Conservation (phyloP, 2,797 vertebrate genomes). For the Poecilia picta region DNA sequence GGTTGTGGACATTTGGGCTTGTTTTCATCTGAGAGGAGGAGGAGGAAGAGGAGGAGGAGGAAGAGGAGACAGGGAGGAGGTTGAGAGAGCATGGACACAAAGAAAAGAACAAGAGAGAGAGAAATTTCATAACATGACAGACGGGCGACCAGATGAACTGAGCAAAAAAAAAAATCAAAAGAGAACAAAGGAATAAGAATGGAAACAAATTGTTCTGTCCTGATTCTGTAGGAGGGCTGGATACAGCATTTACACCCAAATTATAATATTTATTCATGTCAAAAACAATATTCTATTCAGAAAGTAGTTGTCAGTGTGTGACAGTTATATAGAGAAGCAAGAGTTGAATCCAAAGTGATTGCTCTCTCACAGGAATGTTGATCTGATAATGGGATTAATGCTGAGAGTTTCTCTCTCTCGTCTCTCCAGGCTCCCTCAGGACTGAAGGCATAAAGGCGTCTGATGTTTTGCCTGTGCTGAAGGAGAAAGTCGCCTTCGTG, state of each 20-base stretch:
- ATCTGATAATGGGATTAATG: conserved; percentile 78
- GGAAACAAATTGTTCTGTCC: not conserved
- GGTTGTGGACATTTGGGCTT: conserved; percentile 56
- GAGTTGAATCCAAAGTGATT: conserved; percentile 10
- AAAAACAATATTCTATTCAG: not conserved
- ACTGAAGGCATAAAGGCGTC: conserved; percentile 95
- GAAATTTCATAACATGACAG: conserved; percentile 58
- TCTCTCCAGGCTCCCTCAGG: conserved; percentile 88
- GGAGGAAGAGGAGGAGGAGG: conserved; percentile 16
- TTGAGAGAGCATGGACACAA: conserved; percentile 29
- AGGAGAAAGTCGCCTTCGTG: conserved; percentile 98
- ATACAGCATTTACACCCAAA: not conserved
- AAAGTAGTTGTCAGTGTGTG: not conserved
- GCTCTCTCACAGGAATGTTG: conserved; percentile 66
- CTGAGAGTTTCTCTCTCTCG: conserved; percentile 40
- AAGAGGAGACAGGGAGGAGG: conserved; percentile 10
- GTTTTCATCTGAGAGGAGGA: conserved; percentile 35
- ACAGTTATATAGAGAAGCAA: not conserved
- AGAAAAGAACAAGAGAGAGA: conserved; percentile 20
- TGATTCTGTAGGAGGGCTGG: not conserved
- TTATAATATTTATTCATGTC: not conserved
- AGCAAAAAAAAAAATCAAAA: conserved; percentile 18
- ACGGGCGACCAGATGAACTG: conserved; percentile 54
- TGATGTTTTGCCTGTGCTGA: conserved; percentile 93
- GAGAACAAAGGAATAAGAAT: not conserved